Conservation (phyloP, 2,888 invertebrate genomes). For the Cyclophora punctaria region DNA sequence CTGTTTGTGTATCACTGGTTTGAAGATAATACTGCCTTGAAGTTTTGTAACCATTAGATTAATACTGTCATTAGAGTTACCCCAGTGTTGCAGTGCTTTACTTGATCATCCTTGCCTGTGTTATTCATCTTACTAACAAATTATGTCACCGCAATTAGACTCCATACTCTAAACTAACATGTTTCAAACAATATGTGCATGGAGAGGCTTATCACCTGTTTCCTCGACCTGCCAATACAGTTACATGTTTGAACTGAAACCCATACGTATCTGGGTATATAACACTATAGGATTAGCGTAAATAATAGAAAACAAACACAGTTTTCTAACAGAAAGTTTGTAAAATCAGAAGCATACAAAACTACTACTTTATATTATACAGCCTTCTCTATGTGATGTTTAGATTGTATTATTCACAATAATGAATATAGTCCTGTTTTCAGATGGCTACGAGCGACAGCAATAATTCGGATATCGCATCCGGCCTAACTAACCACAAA, state of each 20-base stretch:
- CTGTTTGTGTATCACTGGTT: slow-evolving; percentile 73
- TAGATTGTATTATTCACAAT: slow-evolving; percentile 8
- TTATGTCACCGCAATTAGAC: slow-evolving; percentile 60
- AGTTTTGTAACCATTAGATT: slow-evolving; percentile 71
- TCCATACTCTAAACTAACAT: slow-evolving; percentile 55
- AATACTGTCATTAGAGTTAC: slow-evolving; percentile 65
- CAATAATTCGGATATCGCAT: slow-evolving; percentile 66
- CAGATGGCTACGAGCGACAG: slow-evolving; percentile 80
- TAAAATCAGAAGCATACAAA: too few species aligned
- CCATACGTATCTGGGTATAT: slow-evolving; percentile 32
- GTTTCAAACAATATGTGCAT: slow-evolving; percentile 51
- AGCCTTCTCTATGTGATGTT: slow-evolving; percentile 5
- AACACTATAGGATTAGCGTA: too few species aligned
- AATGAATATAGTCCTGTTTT: slow-evolving; percentile 17
- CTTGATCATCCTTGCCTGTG: slow-evolving; percentile 77
- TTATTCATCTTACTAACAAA: slow-evolving; percentile 71
- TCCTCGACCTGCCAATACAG: slow-evolving; percentile 19
- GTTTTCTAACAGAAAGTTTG: too few species aligned
- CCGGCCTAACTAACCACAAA: slow-evolving; percentile 77
- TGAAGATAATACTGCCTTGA: slow-evolving; percentile 71
- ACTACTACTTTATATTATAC: too few species aligned
- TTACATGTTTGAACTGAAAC: slow-evolving; percentile 18
- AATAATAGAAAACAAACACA: too few species aligned
- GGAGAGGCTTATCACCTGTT: slow-evolving; percentile 54
- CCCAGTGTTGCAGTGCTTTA: slow-evolving; percentile 75